Conservation (phyloP, 2,113 vertebrate genomes). For the Gyps fulvus region DNA sequence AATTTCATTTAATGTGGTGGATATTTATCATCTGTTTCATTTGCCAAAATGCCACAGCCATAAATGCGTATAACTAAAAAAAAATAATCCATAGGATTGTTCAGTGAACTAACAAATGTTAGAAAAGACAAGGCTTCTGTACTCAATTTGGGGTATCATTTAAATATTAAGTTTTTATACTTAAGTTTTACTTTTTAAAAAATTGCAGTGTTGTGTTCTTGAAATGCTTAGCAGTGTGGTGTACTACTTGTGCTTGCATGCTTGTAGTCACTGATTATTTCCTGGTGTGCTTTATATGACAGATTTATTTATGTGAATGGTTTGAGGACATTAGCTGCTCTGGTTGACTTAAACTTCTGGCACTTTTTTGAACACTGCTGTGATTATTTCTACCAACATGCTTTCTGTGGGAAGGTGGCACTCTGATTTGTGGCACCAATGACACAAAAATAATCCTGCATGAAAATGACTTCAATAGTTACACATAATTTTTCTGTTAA, state of each 20-base stretch:
- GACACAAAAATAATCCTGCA: conserved; percentile 40
- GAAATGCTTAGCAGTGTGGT: neutral
- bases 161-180: neutral
- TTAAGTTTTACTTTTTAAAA: neutral
- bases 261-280: conserved; percentile 52
- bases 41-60: neutral
- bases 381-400: conserved; percentile 18
- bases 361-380: conserved; percentile 58
- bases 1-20: neutral
- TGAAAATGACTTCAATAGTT: conserved; percentile 10
- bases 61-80: neutral
- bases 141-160: neutral
- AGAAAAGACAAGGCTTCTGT: neutral
- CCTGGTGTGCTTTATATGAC: conserved; percentile 28
- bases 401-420: conserved; percentile 55
- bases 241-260: conserved; percentile 58
- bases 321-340: conserved; percentile 45
- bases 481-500: conserved; percentile 8
- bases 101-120: neutral
- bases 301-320: conserved; percentile 51
- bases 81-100: neutral
- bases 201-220: neutral
- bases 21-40: neutral
- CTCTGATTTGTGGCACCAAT: conserved; percentile 36
- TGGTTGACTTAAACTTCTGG: conserved; percentile 51